phyloP scores from a whole-genome alignment of 1,140 invertebrate genomes.

The Trichonephila clavipes region DNA sequence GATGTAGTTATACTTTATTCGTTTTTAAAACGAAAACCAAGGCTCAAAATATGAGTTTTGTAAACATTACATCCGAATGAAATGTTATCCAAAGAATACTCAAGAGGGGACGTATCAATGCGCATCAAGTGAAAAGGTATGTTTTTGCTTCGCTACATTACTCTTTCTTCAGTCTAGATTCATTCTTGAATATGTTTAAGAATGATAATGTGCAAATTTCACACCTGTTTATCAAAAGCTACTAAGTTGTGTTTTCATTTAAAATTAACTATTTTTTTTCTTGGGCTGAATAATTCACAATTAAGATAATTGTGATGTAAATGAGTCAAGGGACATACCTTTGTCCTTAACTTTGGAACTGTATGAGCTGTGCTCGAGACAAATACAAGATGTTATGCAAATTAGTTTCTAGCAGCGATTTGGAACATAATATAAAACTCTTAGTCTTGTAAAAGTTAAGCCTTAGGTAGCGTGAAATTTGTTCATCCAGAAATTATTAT shows the following conservation, averaged over 20 bases:
- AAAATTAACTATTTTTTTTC: slow-evolving; percentile 58
- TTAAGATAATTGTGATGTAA: slow-evolving; percentile 59
- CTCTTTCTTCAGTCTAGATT: slow-evolving; percentile 2
- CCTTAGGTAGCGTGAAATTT: slow-evolving; percentile 44
- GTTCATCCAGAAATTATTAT: background rate
- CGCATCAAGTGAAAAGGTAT: slow-evolving; percentile 60
- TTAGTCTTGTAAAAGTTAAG: background rate
- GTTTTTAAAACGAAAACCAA: slow-evolving; percentile 37
- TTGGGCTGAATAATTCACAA: slow-evolving; percentile 58
- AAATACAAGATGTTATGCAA: slow-evolving; percentile 49
- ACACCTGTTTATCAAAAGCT: slow-evolving; percentile 59
- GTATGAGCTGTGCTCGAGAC: background rate
- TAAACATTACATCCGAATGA: slow-evolving; percentile 45
- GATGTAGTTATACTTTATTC: background rate
- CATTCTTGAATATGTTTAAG: slow-evolving; percentile 44
- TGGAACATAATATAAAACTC: slow-evolving; percentile 9
- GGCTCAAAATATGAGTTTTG: slow-evolving; percentile 18
- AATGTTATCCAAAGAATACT: slow-evolving; percentile 20
- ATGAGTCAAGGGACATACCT: slow-evolving; percentile 38
- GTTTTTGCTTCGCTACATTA: slow-evolving; percentile 53
- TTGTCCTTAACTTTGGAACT: slow-evolving; percentile 30
- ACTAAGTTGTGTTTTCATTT: slow-evolving; percentile 56
- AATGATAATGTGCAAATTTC: slow-evolving; percentile 67
- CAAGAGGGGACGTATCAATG: background rate
- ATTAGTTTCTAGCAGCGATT: slow-evolving; percentile 15